Percentiles rank a stretch among this genome's conserved stretches.
phyloP scores from a whole-genome alignment of 2,797 vertebrate genomes.

The Semotilus atromaculatus region DNA sequence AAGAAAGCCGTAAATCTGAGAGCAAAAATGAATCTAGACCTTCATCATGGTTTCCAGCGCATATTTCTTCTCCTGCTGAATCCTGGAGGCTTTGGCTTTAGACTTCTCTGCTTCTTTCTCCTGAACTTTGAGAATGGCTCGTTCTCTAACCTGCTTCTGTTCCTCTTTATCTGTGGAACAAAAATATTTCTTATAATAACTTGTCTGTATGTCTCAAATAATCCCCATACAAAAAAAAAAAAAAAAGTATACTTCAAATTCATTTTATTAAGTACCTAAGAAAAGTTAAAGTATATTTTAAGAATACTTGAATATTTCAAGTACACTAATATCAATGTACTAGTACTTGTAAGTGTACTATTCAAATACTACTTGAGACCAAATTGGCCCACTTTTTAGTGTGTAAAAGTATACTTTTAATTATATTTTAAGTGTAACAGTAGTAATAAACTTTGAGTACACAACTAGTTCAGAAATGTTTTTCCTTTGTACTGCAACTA shows the following conservation, averaged over 20 bases:
- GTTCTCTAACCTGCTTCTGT: slow-evolving; percentile 81
- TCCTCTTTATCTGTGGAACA: slow-evolving; percentile 72
- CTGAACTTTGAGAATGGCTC: slow-evolving; percentile 81
- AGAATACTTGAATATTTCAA: too few relatives aligned
- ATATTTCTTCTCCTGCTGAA: slow-evolving; percentile 82
- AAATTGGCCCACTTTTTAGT: neutral
- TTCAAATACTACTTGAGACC: neutral
- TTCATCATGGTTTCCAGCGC: slow-evolving; percentile 87
- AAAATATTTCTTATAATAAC: neutral
- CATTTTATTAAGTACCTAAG: too few relatives aligned
- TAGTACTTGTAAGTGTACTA: neutral
- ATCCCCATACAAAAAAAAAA: neutral
- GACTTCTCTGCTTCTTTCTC: slow-evolving; percentile 77
- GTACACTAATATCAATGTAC: neutral
- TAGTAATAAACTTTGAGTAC: neutral
- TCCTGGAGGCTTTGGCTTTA: slow-evolving; percentile 75
- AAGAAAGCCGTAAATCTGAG: neutral
- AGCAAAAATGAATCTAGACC: slow-evolving; percentile 70
- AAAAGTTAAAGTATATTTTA: neutral
- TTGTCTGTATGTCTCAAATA: neutral
- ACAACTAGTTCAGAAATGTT: neutral
- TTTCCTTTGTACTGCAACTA: neutral
- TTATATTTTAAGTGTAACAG: too few relatives aligned
- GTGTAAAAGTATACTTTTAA: too few relatives aligned
- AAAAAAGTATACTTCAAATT: neutral